These are phyloP conservation scores for Trogon surrucura DNA, from an alignment of 2,113 vertebrate species.

Conservation along the genomic window DNA sequence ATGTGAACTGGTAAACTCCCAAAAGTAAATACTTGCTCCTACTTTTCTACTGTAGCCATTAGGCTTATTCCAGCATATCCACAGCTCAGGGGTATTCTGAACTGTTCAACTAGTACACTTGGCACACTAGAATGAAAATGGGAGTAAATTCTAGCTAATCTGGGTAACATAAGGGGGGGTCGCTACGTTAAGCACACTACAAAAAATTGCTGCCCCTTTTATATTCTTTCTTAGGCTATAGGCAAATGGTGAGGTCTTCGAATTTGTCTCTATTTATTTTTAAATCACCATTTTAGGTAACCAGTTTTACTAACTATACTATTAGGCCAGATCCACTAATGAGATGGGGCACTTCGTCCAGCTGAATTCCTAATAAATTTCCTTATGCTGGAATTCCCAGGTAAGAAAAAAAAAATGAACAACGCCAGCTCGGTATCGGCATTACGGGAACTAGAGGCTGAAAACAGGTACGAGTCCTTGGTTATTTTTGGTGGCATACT, in stretches of 20 bases:
- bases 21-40: not conserved
- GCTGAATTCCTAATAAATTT: not conserved
- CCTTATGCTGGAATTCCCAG: not conserved
- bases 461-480: not conserved
- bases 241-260: not conserved
- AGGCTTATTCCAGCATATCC: not conserved
- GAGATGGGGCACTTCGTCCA: not conserved
- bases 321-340: not conserved
- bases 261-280: not conserved
- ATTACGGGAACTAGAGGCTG: not conserved
- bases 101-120: not conserved
- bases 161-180: accelerated
- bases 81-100: not conserved
- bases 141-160: not conserved
- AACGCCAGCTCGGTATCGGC: not conserved
- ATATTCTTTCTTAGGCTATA: not conserved
- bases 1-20: not conserved
- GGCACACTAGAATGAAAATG: not conserved
- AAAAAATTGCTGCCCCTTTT: not conserved
- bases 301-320: not conserved
- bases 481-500: not conserved
- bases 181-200: not conserved
- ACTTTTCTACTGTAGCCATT: not conserved
- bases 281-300: not conserved
- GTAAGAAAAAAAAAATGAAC: not conserved